These are phyloP conservation scores for Mythimna impura DNA, from an alignment of 2,888 invertebrate species.

Conservation along the genomic window DNA sequence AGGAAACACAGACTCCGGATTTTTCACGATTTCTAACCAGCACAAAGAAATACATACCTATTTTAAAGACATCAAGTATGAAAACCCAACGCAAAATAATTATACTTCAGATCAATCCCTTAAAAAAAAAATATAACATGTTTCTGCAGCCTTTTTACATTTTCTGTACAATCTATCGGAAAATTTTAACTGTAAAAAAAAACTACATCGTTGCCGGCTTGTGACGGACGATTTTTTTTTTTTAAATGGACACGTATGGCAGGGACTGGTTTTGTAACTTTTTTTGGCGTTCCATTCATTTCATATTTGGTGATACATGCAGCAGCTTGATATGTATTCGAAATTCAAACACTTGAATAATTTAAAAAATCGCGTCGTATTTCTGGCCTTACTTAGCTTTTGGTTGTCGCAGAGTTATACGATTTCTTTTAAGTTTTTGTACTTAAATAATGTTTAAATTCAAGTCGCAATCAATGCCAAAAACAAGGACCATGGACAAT, in stretches of 20 bases:
- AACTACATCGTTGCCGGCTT: background rate
- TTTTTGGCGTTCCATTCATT: background rate
- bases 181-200: constrained; percentile 17
- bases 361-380: background rate
- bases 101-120: background rate
- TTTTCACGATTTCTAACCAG: no score
- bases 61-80: no score
- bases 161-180: background rate
- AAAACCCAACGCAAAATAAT: background rate
- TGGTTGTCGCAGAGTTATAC: background rate
- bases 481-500: no score
- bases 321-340: background rate
- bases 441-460: no score
- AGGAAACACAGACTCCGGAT: no score
- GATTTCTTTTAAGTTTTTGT: background rate
- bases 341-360: constrained; percentile 14
- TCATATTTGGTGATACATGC: no score
- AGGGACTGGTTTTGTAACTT: background rate
- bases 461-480: no score
- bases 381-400: background rate
- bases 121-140: background rate
- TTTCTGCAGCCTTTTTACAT: background rate
- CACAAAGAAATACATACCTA: no score
- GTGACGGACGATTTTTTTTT: background rate
- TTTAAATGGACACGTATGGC: background rate